Evolutionary conservation across 2,888 invertebrate species (phyloP), one percentile per base, ranked within the genome.

Genomic region (Opisthograptis luteolata): DNA sequence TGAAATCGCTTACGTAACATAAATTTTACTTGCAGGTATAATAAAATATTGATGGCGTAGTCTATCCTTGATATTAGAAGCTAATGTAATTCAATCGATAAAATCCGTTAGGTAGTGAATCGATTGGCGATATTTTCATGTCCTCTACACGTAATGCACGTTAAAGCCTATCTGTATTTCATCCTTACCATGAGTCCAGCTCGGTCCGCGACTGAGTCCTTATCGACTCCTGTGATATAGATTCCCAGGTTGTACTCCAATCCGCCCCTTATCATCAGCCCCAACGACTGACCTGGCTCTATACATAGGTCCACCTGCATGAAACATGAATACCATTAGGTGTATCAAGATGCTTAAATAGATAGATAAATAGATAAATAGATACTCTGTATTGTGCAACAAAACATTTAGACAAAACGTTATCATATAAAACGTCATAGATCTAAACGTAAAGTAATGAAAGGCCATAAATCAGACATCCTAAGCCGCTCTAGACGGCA

Each of bases 231-330:
- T 0, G 98, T 98, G 73, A 98, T 95, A 91, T 97, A 98, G 79
- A 98, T 97, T 14, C 98, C 98, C 56, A 98, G 93, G 71, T 96
- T 98, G 87, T 98, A 98, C 84, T 98, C 98, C 47, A 97, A 93
- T 9, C 98, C 98, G 15, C 98, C 98, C 54, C 98, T 92, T 68
- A 98, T 98, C 97, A 97, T 97, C 69, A 98, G 91, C 6, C 98
- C 98, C 60, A 98, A 90, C 54, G 96, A 96, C 81, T 97, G 96
- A 3, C 97, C 97, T 6, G 96, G 96, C 79, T 97, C 96, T 76
- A 97, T 97, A 78, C 95, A 94, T 57, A 97, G 91, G 72, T 97
- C 96, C 75, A 97, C 96, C 92, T 96, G 91, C 70, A 57, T 62
- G 60, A 48, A 51, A 54, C 42, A 51, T 34, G 47, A 62, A 62